Evolutionary conservation across 2,113 vertebrate species (phyloP), one percentile per base, ranked within the genome.

Genomic region (Nesogale talazaci): DNA sequence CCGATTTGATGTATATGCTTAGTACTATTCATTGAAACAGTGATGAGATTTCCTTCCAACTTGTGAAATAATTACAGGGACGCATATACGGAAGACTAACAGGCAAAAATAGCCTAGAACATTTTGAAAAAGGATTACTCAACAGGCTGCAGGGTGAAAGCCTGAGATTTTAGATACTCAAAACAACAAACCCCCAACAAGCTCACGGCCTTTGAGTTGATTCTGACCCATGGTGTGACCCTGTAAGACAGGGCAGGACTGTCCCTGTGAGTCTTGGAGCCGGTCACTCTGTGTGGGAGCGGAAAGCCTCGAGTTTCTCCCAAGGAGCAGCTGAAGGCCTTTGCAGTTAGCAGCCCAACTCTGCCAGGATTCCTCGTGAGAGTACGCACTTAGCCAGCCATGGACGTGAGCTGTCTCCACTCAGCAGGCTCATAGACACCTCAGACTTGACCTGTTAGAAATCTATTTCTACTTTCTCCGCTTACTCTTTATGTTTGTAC

Each of bases 21-120:
- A 82, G 38, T 88, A 72, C 19, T 83, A 69, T 20, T 82, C 84
- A 38, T 90, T 85, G 88, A 88, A 92, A 40, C 61, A 90, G 78
- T 69, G 56, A 69, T 67, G 34, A 85, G 4, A 52, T 52, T 52
- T 52, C 46, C 46, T 52, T 52, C 46, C 59, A 75, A 74, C 46
- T 92, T 81, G 81, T 29, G 0, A 88, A 74, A 74, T 86, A 82
- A 81, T 77, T 94, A 52, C 56, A 88, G 42, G 57, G 36, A 90
- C 23, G 59, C 7, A 40, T 74, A 82, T 57, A 31, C 52, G 16
- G 88, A 82, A 93, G 63, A 86, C 27, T 85, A 88, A 83, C 31
- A 78, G 72, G 81, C 16, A 79, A 89, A 90, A 92, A 72, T 38
- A 52, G 15, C 36, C 65, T 74, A 85, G 25, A 38, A 69, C 11